phyloP scores from a whole-genome alignment of 2,888 invertebrate species.

The Coremacera marginata region DNA sequence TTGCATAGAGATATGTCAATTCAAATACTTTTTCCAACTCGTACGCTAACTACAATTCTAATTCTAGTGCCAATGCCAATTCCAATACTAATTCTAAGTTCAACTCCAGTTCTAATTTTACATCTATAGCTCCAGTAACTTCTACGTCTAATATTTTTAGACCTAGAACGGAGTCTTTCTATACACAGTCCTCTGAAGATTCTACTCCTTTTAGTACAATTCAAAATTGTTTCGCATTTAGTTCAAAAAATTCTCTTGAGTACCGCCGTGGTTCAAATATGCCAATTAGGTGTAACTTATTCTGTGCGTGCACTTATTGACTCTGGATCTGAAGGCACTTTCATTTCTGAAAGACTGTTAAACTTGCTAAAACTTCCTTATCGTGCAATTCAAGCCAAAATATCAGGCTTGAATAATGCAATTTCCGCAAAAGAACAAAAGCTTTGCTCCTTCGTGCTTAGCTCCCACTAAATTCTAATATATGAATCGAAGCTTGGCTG shows the following conservation, averaged over 20 bases:
- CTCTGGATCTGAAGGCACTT: constrained; percentile 29
- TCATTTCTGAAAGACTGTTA: constrained; percentile 22
- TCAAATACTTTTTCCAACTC: background rate
- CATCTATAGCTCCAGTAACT: no score
- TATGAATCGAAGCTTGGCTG: no score
- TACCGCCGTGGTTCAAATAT: constrained; percentile 25
- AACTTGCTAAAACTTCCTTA: background rate
- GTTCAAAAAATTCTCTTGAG: no score
- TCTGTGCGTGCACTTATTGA: constrained; percentile 23
- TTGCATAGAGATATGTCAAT: constrained; percentile 21
- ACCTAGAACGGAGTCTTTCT: no score
- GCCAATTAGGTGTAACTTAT: background rate
- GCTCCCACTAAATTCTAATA: background rate
- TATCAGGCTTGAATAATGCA: constrained; percentile 28
- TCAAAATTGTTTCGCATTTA: no score
- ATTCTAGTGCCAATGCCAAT: background rate
- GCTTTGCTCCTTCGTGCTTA: background rate
- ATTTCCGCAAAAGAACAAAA: constrained; percentile 1
- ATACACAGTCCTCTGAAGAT: constrained; percentile 22
- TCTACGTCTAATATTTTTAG: no score
- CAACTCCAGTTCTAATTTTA: no score
- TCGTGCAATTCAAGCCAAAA: background rate
- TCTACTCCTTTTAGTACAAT: background rate
- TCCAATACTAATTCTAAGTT: no score
- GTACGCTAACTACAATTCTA: background rate